Base-by-base conservation (phyloP, 2,888 invertebrate genomes). In the Idaea aversata region DNA sequence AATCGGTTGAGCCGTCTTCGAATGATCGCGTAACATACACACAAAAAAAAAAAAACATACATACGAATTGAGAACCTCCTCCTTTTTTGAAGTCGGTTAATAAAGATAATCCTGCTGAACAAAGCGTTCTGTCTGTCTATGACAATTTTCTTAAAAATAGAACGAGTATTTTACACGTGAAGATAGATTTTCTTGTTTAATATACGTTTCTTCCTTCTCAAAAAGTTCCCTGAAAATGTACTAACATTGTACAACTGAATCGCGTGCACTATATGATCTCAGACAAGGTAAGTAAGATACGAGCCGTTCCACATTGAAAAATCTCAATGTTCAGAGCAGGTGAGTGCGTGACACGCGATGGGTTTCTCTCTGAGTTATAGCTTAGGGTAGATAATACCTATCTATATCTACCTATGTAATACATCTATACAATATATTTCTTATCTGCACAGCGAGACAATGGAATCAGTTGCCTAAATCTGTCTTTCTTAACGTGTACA, bases 301-400 rank as follows among this genome's bases (percentile, higher is more conserved):
- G 68, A 63, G 73, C 71, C 73, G 75, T 76, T 66, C 67, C 73
- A 67, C 77, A 77, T 76, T 79, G 78, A 77, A 79, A 78, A 80
- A 76, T 77, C 76, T 74, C 71, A 65, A 72, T 70, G 73, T 74
- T 74, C 70, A 70, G 59, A 47, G 36, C 66, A 60, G 36, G 34
- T 65, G 61, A 66, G 60, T 59, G 63, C 58, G 36, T 66, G 15
- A 58, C 34, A 57, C 61, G 59, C 47, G 34, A 61, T 61, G 36
- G 38, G 47, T 61, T 61, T 16, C 47, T 47, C 47, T 13, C 10
- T 47, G 47, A 47, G 25, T 60, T 60, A 25, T 34, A 16, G 60
- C 47, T 47, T 25, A 25, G 25, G 47, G 47, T 47, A 36, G 36
- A 10, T 36, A 36, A 7, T 36, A 10, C 10, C 36, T 36, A 36